Evolutionary conservation across 2,113 vertebrate genomes (phyloP), one percentile per base, ranked within the genome.

Genomic region (Dinomys branickii): DNA sequence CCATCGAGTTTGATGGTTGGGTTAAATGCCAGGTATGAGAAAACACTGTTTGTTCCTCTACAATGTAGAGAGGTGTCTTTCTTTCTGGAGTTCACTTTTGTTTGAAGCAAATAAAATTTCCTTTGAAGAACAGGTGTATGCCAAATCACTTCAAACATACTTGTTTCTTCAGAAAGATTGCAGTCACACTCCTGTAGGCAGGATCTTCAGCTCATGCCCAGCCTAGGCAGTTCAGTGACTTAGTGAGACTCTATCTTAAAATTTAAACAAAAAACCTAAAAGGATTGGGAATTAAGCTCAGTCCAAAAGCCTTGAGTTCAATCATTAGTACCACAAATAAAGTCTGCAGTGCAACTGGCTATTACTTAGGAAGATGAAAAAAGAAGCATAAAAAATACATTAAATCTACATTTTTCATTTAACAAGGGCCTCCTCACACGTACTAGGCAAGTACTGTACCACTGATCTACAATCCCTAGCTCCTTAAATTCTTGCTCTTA

Each of bases 11-110:
- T 97, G 94, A 96, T 96, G 88, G 96, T 96, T 98, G 94, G 85
- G 87, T 97, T 97, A 96, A 97, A 97, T 85, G 92, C 88, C 97
- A 97, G 82, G 94, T 94, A 93, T 6, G 94, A 93, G 56, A 89
- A 94, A 95, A 95, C 38, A 61, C 17, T 73, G 33, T 85, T 88
- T 87, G 26, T 85, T 88, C 63, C 44, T 83, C 61, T 85, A 14
- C 3, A 61, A 28, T 20, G 11, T 26, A 14, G 77, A 82, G n/a
- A 93, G 14, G 75, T 90, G 7, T 80, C 52, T 52, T n/a, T 88
- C 50, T 88, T n/a, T 47, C 28, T 56, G 26, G 22, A 93, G 26
- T 92, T 93, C 88, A 44, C 61, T 71, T 94, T 52, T 90, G 7
- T 90, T 84, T 94, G 82, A 96, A 95, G 81, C 90, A 90, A 92